Evolutionary conservation across 2,888 invertebrate genomes (phyloP).

Genomic region (Electrophaes corylata): DNA sequence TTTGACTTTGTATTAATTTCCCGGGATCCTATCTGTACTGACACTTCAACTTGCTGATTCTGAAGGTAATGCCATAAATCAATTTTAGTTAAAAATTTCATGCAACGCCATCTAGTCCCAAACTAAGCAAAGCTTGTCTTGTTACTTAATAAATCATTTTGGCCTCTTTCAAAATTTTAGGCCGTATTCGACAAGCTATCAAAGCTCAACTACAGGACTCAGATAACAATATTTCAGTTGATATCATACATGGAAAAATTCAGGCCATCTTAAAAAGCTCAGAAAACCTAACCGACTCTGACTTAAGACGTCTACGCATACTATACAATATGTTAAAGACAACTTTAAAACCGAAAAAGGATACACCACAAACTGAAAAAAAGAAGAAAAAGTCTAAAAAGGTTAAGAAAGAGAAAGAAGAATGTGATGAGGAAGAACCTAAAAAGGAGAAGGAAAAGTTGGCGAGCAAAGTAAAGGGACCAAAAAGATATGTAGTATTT

Average conservation of each 20-base stretch:
- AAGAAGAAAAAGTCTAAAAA: slow-evolving; percentile 36
- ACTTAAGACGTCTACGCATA: slow-evolving; percentile 67
- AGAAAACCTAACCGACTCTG: slow-evolving; percentile 53
- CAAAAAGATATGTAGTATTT: slow-evolving; percentile 79
- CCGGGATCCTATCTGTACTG: too few relatives aligned
- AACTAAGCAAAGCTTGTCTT: too few relatives aligned
- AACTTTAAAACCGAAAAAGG: slow-evolving; percentile 36
- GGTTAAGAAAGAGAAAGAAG: slow-evolving; percentile 26
- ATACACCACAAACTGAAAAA: slow-evolving; percentile 20
- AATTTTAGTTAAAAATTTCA: too few relatives aligned
- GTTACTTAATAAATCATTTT: background rate
- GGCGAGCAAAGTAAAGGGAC: slow-evolving; percentile 55
- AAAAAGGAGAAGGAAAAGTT: slow-evolving; percentile 39
- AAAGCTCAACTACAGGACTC: slow-evolving; percentile 59
- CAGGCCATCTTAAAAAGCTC: slow-evolving; percentile 56
- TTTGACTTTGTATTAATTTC: too few relatives aligned
- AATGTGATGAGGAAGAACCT: slow-evolving; percentile 25
- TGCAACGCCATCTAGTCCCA: too few relatives aligned
- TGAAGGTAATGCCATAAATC: too few relatives aligned
- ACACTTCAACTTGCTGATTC: too few relatives aligned
- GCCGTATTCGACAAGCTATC: slow-evolving; percentile 66
- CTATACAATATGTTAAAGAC: slow-evolving; percentile 71
- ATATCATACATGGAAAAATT: slow-evolving; percentile 67
- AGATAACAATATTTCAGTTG: slow-evolving; percentile 41
- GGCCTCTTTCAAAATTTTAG: slow-evolving; percentile 48